Base-by-base conservation (phyloP, 2,888 invertebrate genomes). In the Eubasilissa splendida region DNA sequence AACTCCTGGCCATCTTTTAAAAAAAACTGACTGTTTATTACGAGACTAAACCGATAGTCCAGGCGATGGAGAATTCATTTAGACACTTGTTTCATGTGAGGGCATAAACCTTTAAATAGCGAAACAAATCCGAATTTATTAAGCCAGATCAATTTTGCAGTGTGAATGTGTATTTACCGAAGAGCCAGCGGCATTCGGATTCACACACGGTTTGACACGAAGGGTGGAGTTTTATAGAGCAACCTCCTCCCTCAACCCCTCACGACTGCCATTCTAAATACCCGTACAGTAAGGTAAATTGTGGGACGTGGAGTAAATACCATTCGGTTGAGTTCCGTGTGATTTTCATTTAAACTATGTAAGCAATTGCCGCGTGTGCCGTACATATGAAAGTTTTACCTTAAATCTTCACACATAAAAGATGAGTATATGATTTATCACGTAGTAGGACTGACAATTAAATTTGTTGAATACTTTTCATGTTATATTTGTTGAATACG, bases 161-260 rank as follows among this genome's bases (percentile, higher is more conserved):
- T 68, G 52, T n/a, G 9, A 50, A 66, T 11, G 68, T 68, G 68
- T 68, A 68, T 68, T 52, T 68, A 68, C 50, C 68, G 58, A 52
- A 68, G 52, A 42, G 52, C 52, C 68, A 50, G 42, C 50, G 68
- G 68, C 50, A 14, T 52, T 68, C 52, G 9, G n/a, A 68, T 68
- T 68, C 68, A 50, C 68, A 68, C 68, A 68, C 66, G 66, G 52
- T 66, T 42, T 66, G 66, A 42, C 66, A 66, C 68, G 50, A 9
- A n/a, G 42, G 8, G 12, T 5, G 50, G 3, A 9, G 8, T 5
- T 12, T 33, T n/a, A n/a, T 10, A 42, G 50, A 68, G 60, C 31
- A 63, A 31, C 63, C 42, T 31, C 60, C 50, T 42, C 66, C 66
- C n/a, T 66, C 33, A 42, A 66, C 31, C 52, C 10, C 4, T n/a